Base-by-base conservation (phyloP, 2,888 invertebrate species). In the Rhingia campestris region DNA sequence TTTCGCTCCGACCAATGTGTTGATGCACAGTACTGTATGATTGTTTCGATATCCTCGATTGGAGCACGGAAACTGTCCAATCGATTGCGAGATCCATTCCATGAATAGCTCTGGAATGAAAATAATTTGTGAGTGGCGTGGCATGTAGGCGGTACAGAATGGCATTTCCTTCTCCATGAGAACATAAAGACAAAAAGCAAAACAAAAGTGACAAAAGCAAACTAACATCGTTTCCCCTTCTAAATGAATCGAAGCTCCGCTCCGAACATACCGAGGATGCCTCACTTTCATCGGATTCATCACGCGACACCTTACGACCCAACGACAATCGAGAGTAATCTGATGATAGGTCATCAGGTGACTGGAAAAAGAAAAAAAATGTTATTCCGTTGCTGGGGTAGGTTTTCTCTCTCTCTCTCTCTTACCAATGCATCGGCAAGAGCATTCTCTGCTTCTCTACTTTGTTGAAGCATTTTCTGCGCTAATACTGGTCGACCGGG, bases 241-340 rank as follows among this genome's bases (percentile, higher is more conserved):
- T 94, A 87, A 94, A 96, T 2, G 96, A 96, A 90, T 97, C 96
- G 87, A 96, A 94, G 63, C 97, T 97, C 35, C 97, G 93, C 88
- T 98, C 98, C 0, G 98, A 98, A 90, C 98, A 98, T 9, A 99
- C 96, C 89, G 98, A 98, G 58, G 98, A 98, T 0, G 98, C 98
- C 91, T 99, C 98, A 6, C 98, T 97, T 89, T 97, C 97, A 87
- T 96, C 96, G 10, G 95, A 95, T 88, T 95, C 95, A 88, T 97
- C 97, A 35, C 96, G 96, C 2, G 90, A 89, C 58, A 91, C 87
- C 22, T 93, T 93, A 51, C 93, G 92, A 30, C 92, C 91, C 0
- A 91, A 66, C n/a, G 88, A 87, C 10, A 93, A 91, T 51, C 90
- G 92, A 87, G 88, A 86, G 73, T 89, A 87, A 59, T 89, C 89